Percentiles rank a stretch among this genome's conserved stretches.
phyloP scores from a whole-genome alignment of 2,888 invertebrate species.

The Schizaphis graminum region DNA sequence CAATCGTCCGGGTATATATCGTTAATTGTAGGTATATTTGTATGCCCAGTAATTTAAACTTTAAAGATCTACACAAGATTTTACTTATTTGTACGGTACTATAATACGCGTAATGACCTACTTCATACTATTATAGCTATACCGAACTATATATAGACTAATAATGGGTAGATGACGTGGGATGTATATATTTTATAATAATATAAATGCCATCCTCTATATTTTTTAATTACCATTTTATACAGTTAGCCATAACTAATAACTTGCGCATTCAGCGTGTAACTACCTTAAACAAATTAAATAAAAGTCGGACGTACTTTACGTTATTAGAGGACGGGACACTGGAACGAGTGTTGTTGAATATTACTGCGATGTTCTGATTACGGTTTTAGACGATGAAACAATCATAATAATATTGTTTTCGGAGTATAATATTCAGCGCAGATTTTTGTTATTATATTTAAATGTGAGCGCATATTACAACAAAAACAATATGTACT shows the following conservation, averaged over 20 bases:
- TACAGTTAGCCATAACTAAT: slow-evolving; percentile 40
- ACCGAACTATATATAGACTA: background rate
- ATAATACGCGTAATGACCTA: background rate
- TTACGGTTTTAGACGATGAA: background rate
- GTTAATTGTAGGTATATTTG: background rate
- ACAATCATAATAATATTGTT: background rate
- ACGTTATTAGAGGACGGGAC: background rate
- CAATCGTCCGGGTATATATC: background rate
- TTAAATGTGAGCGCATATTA: background rate
- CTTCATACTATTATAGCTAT: background rate
- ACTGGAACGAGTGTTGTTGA: background rate
- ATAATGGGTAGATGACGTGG: background rate
- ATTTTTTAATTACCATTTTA: slow-evolving; percentile 34
- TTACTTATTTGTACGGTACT: background rate
- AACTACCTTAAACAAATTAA: slow-evolving; percentile 33
- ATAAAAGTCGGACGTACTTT: background rate
- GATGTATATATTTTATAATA: background rate
- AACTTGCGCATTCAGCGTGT: slow-evolving; percentile 42
- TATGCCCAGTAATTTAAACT: background rate
- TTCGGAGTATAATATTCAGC: background rate
- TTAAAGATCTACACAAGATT: background rate
- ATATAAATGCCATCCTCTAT: slow-evolving; percentile 5
- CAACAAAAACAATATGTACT: background rate
- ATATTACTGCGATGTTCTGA: background rate
- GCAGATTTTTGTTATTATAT: background rate